These are phyloP conservation scores for Caradrina clavipalpis DNA, from an alignment of 2,888 invertebrate genomes.

Conservation along the genomic window DNA sequence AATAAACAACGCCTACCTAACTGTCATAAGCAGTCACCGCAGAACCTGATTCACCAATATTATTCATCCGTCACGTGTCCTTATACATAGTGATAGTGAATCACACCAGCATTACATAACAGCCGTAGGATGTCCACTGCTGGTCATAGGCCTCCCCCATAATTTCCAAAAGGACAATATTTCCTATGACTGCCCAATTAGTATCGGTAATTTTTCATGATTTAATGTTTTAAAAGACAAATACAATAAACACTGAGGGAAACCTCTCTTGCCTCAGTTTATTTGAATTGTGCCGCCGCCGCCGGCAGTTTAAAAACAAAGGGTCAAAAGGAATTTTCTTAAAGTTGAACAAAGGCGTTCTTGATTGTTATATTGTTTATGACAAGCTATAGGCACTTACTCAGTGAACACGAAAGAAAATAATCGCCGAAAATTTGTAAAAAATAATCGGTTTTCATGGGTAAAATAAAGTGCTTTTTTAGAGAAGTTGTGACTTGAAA, in stretches of 20 bases:
- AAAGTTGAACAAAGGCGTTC: slow-evolving; percentile 30
- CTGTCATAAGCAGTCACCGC: too few relatives aligned
- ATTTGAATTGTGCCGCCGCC: slow-evolving; percentile 12
- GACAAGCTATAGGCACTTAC: neutral
- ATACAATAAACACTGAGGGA: neutral
- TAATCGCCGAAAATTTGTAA: neutral
- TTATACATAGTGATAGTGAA: too few relatives aligned
- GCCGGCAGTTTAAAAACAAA: slow-evolving; percentile 16
- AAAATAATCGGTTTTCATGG: neutral
- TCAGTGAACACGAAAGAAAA: slow-evolving; percentile 2
- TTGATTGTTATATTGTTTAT: slow-evolving; percentile 9
- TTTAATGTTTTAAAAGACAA: neutral
- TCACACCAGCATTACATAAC: too few relatives aligned
- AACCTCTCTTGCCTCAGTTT: slow-evolving; percentile 1
- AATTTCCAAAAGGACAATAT: too few relatives aligned
- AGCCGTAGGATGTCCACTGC: too few relatives aligned
- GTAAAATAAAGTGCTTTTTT: too few relatives aligned
- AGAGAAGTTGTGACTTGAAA: too few relatives aligned
- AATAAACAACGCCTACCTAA: too few relatives aligned
- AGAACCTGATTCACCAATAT: too few relatives aligned
- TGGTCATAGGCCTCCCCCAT: too few relatives aligned
- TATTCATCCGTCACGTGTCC: too few relatives aligned
- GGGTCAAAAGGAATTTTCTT: slow-evolving; percentile 25
- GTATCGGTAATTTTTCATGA: neutral
- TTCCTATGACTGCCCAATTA: too few relatives aligned